Evolutionary conservation across 2,113 vertebrate genomes (phyloP).

Genomic region (Formicarius rufipectus): DNA sequence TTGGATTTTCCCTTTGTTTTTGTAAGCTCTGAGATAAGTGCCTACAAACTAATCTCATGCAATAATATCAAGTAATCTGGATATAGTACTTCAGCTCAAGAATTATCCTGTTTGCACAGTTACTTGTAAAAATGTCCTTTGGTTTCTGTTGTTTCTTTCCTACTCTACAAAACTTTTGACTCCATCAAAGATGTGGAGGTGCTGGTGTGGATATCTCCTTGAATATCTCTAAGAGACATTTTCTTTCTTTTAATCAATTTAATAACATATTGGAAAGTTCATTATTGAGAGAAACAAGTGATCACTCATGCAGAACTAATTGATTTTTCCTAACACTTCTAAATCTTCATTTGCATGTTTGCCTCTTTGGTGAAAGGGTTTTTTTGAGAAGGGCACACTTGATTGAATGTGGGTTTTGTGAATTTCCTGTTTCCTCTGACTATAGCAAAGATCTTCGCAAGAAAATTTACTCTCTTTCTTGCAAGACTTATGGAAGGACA

Average conservation of each 20-base stretch:
- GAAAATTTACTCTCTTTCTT: not conserved
- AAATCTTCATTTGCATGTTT: not conserved
- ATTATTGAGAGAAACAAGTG: not conserved
- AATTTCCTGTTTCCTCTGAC: not conserved
- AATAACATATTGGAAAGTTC: not conserved
- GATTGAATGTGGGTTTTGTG: not conserved
- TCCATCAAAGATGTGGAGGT: not conserved
- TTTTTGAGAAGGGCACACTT: not conserved
- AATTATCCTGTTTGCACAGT: not conserved
- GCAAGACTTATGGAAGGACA: not conserved
- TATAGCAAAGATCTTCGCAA: not conserved
- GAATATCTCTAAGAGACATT: not conserved
- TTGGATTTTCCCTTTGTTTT: not conserved
- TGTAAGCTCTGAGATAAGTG: not conserved
- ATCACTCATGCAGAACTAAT: not conserved
- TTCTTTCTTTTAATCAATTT: not conserved
- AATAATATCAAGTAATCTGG: not conserved
- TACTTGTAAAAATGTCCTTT: not conserved
- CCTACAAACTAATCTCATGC: not conserved
- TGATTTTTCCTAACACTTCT: not conserved
- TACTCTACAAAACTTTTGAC: not conserved
- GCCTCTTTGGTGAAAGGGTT: not conserved
- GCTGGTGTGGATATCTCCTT: not conserved
- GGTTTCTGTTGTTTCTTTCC: not conserved
- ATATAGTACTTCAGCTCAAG: not conserved